These are phyloP conservation scores for Dendrocopos noguchii DNA, from an alignment of 2,113 vertebrate genomes.

Conservation along the genomic window DNA sequence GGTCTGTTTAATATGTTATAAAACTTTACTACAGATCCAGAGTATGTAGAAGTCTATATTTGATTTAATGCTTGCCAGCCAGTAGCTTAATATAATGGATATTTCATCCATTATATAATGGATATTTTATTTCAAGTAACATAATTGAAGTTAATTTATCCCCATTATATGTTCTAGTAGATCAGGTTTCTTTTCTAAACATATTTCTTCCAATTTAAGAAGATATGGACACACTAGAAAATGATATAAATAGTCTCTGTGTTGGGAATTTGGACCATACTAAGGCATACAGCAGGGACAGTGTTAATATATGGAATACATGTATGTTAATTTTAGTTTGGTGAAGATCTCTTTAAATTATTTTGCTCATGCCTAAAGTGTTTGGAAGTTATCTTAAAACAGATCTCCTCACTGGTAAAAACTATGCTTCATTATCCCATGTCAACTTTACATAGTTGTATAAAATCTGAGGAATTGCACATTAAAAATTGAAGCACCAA, in stretches of 20 bases:
- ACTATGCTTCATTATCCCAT: not conserved
- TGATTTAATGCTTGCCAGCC: conserved; percentile 65
- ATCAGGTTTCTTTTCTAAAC: conserved; percentile 69
- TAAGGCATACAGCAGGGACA: conserved; percentile 42
- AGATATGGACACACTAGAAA: conserved; percentile 53
- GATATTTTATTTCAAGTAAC: conserved; percentile 72
- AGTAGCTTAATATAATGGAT: conserved; percentile 71
- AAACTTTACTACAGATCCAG: conserved; percentile 59
- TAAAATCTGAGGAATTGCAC: not conserved
- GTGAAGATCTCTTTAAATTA: conserved; percentile 24
- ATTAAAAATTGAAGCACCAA: not conserved
- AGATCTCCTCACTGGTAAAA: conserved; percentile 4
- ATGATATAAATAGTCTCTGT: conserved; percentile 64
- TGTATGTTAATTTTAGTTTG: conserved; percentile 63
- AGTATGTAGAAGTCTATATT: conserved; percentile 63
- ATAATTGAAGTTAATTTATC: conserved; percentile 66
- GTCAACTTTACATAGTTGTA: not conserved
- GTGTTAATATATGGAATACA: conserved; percentile 55
- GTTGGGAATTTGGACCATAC: conserved; percentile 58
- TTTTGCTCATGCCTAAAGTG: conserved; percentile 43
- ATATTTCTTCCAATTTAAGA: conserved; percentile 70
- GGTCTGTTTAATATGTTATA: conserved; percentile 47
- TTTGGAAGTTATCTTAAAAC: conserved; percentile 39
- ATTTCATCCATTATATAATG: conserved; percentile 72
- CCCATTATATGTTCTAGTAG: conserved; percentile 63